Base-by-base conservation (phyloP, 1,140 invertebrate species). In the Chironomus striatipennis region DNA sequence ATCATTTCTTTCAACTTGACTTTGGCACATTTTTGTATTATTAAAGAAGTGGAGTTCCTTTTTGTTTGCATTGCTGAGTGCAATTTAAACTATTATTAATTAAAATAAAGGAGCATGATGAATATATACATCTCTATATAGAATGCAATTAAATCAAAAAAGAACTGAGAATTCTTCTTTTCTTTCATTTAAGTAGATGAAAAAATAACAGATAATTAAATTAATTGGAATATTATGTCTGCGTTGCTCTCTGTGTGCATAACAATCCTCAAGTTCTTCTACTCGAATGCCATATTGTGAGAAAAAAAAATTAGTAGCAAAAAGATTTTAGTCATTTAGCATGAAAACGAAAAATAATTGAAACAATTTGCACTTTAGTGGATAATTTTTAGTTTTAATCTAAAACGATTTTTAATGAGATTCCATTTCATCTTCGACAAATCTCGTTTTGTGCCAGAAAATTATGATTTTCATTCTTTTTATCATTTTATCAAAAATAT, bases 401-500 rank as follows among this genome's bases (percentile, higher is more conserved):
- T 18, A 67, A 17, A 17, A 67, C 8, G 18, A 67, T 67, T 18
- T 3, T 67, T 20, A 18, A 70, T 70, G 65, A 57, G 47, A 57
- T 57, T 57, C 47, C 2, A 4, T 34, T 34, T 34, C 24, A 34
- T 34, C 24, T 2, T 34, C 5, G 24, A 34, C 24, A 34, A 2
- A 34, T 34, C 24, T 34, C 24, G 5, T 34, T 34, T 2, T 34
- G 24, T 34, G 24, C 24, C 5, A 34, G 2, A 34, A 34, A 34
- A 5, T 34, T 34, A 34, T 34, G 5, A 34, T 34, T 34, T 34
- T 34, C 24, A 34, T 34, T 34, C 47, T 10, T 57, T n/a, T n/a
- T n/a, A n/a, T n/a, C n/a, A 12, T 57, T n/a, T 70, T 70, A 70
- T 70, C 65, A 70, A 70, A 70, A 70, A 70, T 70, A 70, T 70